Percentiles rank a stretch among this genome's conserved stretches.
Conservation (phyloP, 1,140 invertebrate species). For the Plodia interpunctella region DNA sequence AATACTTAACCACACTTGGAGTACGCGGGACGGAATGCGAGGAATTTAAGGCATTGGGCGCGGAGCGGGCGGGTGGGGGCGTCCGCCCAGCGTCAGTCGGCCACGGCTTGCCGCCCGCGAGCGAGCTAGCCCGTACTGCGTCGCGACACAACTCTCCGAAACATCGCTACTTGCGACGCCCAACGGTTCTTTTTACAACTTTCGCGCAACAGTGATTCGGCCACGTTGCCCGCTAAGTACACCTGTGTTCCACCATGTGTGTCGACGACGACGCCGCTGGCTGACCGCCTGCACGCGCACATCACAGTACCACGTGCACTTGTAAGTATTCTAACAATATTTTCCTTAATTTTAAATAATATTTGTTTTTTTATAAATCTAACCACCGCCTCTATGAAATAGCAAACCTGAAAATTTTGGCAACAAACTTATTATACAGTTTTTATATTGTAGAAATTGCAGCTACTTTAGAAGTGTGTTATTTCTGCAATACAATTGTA, state of each 20-base stretch:
- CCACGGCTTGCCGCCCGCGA: slow-evolving; percentile 20
- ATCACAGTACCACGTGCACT: slow-evolving; percentile 36
- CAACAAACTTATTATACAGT: too few relatives aligned
- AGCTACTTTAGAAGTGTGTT: slow-evolving; percentile 18
- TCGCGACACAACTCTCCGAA: slow-evolving; percentile 22
- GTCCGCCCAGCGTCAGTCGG: slow-evolving; percentile 54
- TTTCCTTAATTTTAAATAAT: slow-evolving; percentile 10
- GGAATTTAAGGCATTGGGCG: slow-evolving; percentile 51
- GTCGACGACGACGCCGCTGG: slow-evolving; percentile 49
- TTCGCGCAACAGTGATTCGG: slow-evolving; percentile 2
- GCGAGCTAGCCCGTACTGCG: slow-evolving; percentile 18
- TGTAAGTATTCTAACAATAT: slow-evolving; percentile 46
- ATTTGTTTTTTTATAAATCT: slow-evolving; percentile 8
- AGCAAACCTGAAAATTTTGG: neutral
- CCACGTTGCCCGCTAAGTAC: neutral
- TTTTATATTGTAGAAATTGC: too few relatives aligned
- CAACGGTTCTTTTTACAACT: slow-evolving; percentile 17
- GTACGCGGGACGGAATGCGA: slow-evolving; percentile 46
- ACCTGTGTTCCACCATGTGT: slow-evolving; percentile 37
- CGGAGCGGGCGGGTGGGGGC: slow-evolving; percentile 39
- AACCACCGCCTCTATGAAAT: slow-evolving; percentile 30
- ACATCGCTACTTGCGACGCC: slow-evolving; percentile 31
- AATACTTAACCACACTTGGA: slow-evolving; percentile 46
- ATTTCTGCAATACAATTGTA: neutral
- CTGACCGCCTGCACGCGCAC: slow-evolving; percentile 37